Evolutionary conservation across 2,888 invertebrate species (phyloP).

Genomic region (Panopea generosa): DNA sequence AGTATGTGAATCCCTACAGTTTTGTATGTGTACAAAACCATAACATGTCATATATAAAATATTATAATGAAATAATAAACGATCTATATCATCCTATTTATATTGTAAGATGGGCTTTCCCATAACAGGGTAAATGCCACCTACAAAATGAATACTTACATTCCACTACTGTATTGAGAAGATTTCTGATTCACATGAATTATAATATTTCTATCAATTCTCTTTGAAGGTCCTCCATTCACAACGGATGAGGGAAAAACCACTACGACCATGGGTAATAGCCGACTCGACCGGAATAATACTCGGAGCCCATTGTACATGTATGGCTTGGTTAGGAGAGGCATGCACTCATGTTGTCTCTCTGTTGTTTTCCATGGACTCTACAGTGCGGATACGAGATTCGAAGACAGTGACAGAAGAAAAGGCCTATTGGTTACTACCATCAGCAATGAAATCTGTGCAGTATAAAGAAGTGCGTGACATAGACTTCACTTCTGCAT

Average conservation of each 20-base stretch:
- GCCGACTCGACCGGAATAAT: slow-evolving; percentile 30
- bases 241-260: slow-evolving; percentile 38
- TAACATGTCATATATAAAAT: too few species aligned
- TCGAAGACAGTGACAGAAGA: slow-evolving; percentile 55
- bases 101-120: slow-evolving; percentile 3
- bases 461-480: slow-evolving; percentile 17
- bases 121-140: slow-evolving; percentile 3
- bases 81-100: slow-evolving; percentile 3
- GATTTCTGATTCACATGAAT: too few species aligned
- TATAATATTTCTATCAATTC: slow-evolving; percentile 1
- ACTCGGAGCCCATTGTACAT: slow-evolving; percentile 59
- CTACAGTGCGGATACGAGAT: too few species aligned
- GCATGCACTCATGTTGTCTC: slow-evolving; percentile 63
- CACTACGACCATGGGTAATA: slow-evolving; percentile 51
- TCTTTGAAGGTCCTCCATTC: slow-evolving; percentile 58
- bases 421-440: slow-evolving; percentile 58
- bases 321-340: slow-evolving; percentile 67
- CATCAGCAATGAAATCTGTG: slow-evolving; percentile 16
- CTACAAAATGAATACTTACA: too few species aligned
- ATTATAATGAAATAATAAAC: slow-evolving; percentile 2
- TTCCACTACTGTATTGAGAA: too few species aligned
- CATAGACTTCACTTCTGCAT: slow-evolving; percentile 41
- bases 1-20: slow-evolving; percentile 3
- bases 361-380: slow-evolving; percentile 58
- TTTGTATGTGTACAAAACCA: too few species aligned